Conservation (phyloP, 2,113 vertebrate genomes). For the Petrocephalus microphthalmus region DNA sequence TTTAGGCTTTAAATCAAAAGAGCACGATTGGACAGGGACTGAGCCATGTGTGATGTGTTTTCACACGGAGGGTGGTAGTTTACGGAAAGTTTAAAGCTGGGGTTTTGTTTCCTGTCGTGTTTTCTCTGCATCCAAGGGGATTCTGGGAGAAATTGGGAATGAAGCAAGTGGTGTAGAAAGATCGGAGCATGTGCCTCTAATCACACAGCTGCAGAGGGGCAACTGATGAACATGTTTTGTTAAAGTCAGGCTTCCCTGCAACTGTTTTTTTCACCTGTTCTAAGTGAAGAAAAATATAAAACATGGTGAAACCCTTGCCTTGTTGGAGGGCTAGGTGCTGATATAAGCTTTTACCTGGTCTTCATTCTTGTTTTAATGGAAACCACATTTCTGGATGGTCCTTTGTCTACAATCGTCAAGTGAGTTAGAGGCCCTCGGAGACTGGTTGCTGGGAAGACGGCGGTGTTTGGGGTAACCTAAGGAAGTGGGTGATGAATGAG, state of each 20-base stretch:
- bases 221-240: not conserved
- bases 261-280: conserved; percentile 13
- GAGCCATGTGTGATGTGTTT: conserved; percentile 22
- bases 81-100: conserved; percentile 37
- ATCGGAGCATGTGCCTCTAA: conserved; percentile 21
- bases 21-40: conserved; percentile 7
- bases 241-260: not conserved
- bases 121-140: conserved; percentile 36
- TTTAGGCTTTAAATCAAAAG: not conserved
- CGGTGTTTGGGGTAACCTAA: conserved; percentile 33
- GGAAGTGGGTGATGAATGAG: conserved; percentile 51
- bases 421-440: conserved; percentile 46
- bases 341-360: conserved; percentile 5
- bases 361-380: conserved; percentile 46
- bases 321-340: not conserved
- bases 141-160: conserved; percentile 42
- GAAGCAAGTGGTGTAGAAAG: conserved; percentile 25
- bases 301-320: conserved; percentile 19
- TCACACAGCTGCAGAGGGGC: not conserved
- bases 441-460: conserved; percentile 39
- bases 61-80: conserved; percentile 21
- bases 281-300: conserved; percentile 17
- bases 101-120: conserved; percentile 44
- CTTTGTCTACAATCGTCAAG: conserved; percentile 31
- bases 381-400: conserved; percentile 46